Evolutionary conservation across 2,797 vertebrate species (phyloP).

Genomic region (Protosalanx chinensis): DNA sequence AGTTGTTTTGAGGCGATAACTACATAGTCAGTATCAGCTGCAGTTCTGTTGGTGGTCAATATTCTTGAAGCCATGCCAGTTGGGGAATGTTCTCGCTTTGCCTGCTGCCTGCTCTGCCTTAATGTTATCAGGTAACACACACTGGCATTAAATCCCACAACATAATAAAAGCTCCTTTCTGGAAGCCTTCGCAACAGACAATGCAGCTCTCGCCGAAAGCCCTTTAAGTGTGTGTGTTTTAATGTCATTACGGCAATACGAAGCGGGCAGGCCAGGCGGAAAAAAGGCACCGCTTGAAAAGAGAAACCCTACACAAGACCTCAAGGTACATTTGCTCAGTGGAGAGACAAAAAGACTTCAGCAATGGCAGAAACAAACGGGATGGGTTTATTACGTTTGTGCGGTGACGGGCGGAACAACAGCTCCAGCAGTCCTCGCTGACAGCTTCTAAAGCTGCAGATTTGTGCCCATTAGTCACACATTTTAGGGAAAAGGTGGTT

Average conservation of each 20-base stretch:
- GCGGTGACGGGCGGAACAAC: conserved; percentile 71
- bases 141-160: conserved; percentile 79
- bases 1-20: conserved; percentile 64
- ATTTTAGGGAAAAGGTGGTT: conserved; percentile 82
- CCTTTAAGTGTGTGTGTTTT: conserved; percentile 78
- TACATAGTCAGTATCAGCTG: conserved; percentile 70
- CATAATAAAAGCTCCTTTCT: conserved; percentile 77
- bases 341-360: conserved; percentile 63
- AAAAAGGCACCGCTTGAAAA: conserved; percentile 58
- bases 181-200: conserved; percentile 76
- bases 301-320: conserved; percentile 75
- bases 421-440: conserved; percentile 70
- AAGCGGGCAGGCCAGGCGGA: conserved; percentile 61
- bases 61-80: conserved; percentile 76
- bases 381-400: conserved; percentile 70
- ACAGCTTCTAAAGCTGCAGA: conserved; percentile 77
- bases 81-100: conserved; percentile 63
- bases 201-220: conserved; percentile 74
- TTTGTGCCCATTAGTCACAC: conserved; percentile 86
- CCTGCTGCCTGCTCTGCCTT: conserved; percentile 64
- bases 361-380: conserved; percentile 67
- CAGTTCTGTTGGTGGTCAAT: conserved; percentile 80
- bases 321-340: conserved; percentile 74
- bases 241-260: conserved; percentile 77
- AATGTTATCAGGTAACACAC: conserved; percentile 84